Percentiles rank a stretch among this genome's conserved stretches.
These are phyloP conservation scores for Porites rus DNA, from an alignment of 92 coral and sea anemone species.

Conservation along the genomic window DNA sequence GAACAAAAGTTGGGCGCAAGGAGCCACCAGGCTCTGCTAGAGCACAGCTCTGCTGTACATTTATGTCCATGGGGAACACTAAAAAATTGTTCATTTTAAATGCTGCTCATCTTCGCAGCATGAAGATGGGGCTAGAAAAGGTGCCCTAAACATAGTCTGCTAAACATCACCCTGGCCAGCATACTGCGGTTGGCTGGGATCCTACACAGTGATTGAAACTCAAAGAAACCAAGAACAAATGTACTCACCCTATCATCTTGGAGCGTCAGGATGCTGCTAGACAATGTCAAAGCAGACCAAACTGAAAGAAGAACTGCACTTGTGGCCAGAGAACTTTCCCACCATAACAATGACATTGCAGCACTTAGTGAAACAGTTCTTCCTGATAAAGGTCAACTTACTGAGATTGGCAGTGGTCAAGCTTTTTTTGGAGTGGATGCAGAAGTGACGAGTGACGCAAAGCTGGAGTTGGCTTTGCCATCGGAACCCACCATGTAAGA, in stretches of 20 bases:
- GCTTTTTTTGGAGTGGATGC: constrained; percentile 60
- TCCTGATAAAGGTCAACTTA: constrained; percentile 51
- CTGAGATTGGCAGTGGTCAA: constrained; percentile 45
- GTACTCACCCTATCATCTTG: constrained; percentile 42
- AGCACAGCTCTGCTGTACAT: no score
- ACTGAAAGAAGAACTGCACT: constrained; percentile 55
- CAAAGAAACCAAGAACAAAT: not conserved
- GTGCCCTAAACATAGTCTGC: constrained; percentile 62
- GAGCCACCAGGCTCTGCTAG: no score
- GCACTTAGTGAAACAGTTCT: constrained; percentile 57
- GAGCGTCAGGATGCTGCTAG: constrained; percentile 62
- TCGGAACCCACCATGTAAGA: not conserved
- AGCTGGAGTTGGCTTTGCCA: constrained; percentile 65
- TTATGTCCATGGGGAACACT: no score
- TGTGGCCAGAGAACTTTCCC: constrained; percentile 33
- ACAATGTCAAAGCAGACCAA: constrained; percentile 30
- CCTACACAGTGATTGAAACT: constrained; percentile 58
- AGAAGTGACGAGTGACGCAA: constrained; percentile 49
- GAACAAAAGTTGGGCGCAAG: no score
- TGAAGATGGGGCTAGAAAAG: constrained; percentile 70
- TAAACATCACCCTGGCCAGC: constrained; percentile 40
- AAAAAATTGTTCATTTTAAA: no score
- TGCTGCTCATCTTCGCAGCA: constrained; percentile 62
- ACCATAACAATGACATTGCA: constrained; percentile 56
- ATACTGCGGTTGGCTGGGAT: constrained; percentile 56